A percentile compares a stretch with the other conserved stretches of the same genome.
Conservation (phyloP, 2,888 invertebrate genomes). For the Cataglyphis livida region DNA sequence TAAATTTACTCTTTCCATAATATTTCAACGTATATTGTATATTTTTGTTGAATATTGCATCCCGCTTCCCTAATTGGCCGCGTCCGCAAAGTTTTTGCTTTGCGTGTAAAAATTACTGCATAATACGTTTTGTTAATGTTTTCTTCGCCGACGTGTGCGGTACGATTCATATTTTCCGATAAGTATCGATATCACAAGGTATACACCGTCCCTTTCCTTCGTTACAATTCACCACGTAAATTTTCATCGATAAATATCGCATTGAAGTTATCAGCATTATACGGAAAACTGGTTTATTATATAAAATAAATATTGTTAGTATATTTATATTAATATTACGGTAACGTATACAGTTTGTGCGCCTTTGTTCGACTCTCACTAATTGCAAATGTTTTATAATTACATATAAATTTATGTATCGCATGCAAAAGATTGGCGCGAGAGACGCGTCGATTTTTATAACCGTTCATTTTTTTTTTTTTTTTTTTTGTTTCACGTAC, state of each 20-base stretch:
- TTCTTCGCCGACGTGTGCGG: conserved; percentile 8
- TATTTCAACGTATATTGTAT: conserved; percentile 26
- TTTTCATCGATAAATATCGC: conserved; percentile 42
- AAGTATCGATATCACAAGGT: conserved; percentile 21
- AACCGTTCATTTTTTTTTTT: neutral
- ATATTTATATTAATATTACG: conserved; percentile 44
- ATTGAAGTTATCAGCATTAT: conserved; percentile 5
- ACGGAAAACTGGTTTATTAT: conserved; percentile 43
- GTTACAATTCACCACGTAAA: conserved; percentile 26
- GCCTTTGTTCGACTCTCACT: conserved; percentile 31
- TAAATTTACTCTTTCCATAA: neutral
- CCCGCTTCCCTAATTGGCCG: conserved; percentile 2
- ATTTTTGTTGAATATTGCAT: conserved; percentile 22
- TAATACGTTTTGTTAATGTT: conserved; percentile 34
- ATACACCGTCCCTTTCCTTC: neutral
- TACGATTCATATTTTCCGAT: conserved; percentile 24
- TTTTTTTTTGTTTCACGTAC: neutral
- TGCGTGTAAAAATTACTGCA: conserved; percentile 48
- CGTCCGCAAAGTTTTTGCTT: conserved; percentile 33
- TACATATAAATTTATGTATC: conserved; percentile 29
- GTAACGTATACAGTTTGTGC: conserved; percentile 22
- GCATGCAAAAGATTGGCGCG: neutral
- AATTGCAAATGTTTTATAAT: conserved; percentile 41
- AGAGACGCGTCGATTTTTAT: neutral
- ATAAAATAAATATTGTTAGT: conserved; percentile 40